phyloP scores from a whole-genome alignment of 2,797 vertebrate genomes.

The Protonibea diacanthus region DNA sequence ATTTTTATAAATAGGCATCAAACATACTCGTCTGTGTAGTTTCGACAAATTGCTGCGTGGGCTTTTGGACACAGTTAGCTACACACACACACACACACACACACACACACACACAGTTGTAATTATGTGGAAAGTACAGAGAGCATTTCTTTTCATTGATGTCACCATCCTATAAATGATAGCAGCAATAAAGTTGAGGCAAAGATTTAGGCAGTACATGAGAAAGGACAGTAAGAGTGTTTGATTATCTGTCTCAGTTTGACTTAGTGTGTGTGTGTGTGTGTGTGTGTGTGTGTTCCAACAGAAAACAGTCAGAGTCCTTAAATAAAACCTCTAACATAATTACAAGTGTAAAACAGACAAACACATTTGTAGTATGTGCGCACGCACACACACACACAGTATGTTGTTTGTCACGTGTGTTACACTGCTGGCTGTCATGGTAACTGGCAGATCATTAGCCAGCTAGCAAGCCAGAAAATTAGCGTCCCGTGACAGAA shows the following conservation, averaged over 20 bases:
- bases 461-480: constrained; percentile 13
- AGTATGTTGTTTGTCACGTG: constrained; percentile 4
- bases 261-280: constrained; percentile 29
- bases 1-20: constrained; percentile 22
- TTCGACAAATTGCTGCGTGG: background rate
- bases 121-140: constrained; percentile 21
- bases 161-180: constrained; percentile 26
- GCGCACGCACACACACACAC: background rate
- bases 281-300: constrained; percentile 13
- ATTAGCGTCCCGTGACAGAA: constrained; percentile 38
- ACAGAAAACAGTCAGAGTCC: constrained; percentile 2
- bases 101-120: constrained; percentile 15
- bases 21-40: background rate
- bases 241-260: constrained; percentile 54
- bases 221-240: constrained; percentile 39
- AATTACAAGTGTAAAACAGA: constrained; percentile 19
- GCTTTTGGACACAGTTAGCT: background rate
- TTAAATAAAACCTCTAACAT: constrained; percentile 19
- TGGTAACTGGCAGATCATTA: constrained; percentile 37
- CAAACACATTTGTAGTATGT: background rate
- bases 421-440: constrained; percentile 10
- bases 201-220: constrained; percentile 24
- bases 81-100: constrained; percentile 13
- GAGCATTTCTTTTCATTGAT: constrained; percentile 41
- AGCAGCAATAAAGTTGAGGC: constrained; percentile 33